Percentiles rank a stretch among this genome's conserved stretches.
phyloP scores from a whole-genome alignment of 2,797 vertebrate species.

The Momotus momota region DNA sequence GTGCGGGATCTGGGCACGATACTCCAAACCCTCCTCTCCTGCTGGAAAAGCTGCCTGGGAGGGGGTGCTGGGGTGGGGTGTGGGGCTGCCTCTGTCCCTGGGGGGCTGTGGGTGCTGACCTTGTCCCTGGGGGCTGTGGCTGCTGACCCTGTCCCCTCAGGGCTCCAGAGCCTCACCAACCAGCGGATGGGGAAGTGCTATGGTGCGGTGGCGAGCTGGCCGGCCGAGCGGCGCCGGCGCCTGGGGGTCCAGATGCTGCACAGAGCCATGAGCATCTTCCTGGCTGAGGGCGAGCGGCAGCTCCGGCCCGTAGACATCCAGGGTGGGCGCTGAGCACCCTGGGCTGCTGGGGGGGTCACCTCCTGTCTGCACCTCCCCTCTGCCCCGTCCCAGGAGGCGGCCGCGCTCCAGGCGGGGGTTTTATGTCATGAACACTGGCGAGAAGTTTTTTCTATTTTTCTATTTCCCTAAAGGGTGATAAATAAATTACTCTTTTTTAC shows the following conservation, averaged over 20 bases:
- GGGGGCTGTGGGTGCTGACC: neutral
- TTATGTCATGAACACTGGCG: neutral
- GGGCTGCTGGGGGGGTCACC: neutral
- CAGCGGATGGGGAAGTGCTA: slow-evolving; percentile 90
- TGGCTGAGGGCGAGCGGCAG: slow-evolving; percentile 91
- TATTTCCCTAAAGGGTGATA: neutral
- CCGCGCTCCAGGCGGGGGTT: accelerated
- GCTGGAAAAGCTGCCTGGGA: neutral
- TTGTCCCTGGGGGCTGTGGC: neutral
- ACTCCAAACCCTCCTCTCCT: neutral
- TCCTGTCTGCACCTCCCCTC: neutral
- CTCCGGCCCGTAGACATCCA: slow-evolving; percentile 86
- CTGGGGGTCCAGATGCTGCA: slow-evolving; percentile 88
- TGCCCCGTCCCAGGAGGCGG: accelerated
- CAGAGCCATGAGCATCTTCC: slow-evolving; percentile 88
- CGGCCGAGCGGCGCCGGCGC: slow-evolving; percentile 73
- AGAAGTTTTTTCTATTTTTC: neutral
- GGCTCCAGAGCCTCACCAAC: slow-evolving; percentile 90
- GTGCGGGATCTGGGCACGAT: accelerated
- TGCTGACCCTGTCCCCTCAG: slow-evolving; percentile 54
- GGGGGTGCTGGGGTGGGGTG: neutral
- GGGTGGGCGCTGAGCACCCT: neutral
- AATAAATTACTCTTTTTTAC: slow-evolving; percentile 1
- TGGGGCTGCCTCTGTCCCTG: neutral
- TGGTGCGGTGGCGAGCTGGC: slow-evolving; percentile 84